Percentiles rank a stretch among this genome's conserved stretches.
phyloP scores from a whole-genome alignment of 2,113 vertebrate species.

The Pseudolaguvia tuberculata region DNA sequence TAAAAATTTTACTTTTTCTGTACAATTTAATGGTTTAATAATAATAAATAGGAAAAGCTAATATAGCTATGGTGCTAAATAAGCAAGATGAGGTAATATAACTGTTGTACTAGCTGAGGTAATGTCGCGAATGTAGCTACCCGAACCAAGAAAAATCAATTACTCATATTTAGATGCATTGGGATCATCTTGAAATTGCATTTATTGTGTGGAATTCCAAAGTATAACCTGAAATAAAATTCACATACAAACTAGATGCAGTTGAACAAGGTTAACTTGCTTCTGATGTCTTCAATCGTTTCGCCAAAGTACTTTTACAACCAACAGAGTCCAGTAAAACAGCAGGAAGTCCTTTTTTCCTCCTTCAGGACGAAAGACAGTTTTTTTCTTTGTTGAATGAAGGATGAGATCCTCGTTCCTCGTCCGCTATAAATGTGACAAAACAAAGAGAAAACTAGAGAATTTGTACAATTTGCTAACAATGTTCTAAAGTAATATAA shows the following conservation, averaged over 20 bases:
- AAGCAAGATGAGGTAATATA: too few relatives aligned
- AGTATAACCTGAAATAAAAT: background rate
- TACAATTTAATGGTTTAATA: too few relatives aligned
- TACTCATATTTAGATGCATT: too few relatives aligned
- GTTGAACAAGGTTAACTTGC: slow-evolving; percentile 64
- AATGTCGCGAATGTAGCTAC: too few relatives aligned
- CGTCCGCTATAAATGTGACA: slow-evolving; percentile 4
- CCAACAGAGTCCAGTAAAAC: slow-evolving; percentile 6
- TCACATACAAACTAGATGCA: slow-evolving; percentile 21
- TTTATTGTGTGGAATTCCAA: too few relatives aligned
- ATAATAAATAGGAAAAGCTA: too few relatives aligned
- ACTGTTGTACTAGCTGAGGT: too few relatives aligned
- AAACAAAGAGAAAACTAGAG: background rate
- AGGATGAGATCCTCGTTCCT: slow-evolving; percentile 26
- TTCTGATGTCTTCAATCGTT: slow-evolving; percentile 60
- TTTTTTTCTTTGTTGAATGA: slow-evolving; percentile 8
- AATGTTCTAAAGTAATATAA: background rate
- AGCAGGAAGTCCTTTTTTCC: slow-evolving; percentile 45
- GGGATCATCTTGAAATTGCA: too few relatives aligned
- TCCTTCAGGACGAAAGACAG: slow-evolving; percentile 42
- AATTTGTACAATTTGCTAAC: background rate
- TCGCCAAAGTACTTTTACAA: slow-evolving; percentile 52
- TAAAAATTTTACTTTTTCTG: too few relatives aligned
- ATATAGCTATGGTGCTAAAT: too few relatives aligned
- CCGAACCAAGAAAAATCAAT: background rate